Evolutionary conservation across 2,113 vertebrate species (phyloP), one percentile per base, ranked within the genome.

Genomic region (Brachirus orientalis): DNA sequence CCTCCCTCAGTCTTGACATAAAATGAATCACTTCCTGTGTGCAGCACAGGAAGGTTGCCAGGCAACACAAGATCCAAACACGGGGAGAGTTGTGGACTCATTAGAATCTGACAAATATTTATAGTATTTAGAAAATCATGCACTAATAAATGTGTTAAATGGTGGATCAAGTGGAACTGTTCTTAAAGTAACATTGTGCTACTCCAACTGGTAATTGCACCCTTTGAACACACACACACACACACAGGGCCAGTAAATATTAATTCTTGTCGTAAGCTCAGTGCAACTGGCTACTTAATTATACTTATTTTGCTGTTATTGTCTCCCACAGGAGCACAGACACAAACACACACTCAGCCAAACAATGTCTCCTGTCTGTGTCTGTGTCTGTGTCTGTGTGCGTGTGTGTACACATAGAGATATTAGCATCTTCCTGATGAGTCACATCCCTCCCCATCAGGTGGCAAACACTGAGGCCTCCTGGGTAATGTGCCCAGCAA

Each of bases 271-370:
- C 84, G 86, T 72, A 82, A 87, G 78, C 81, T 67, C 76, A 47
- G 61, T 8, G 72, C 76, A 63, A 73, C 75, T 88, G 76, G 88
- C 86, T 88, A 88, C 92, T 92, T 93, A 93, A 94, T 92, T 92
- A 88, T 85, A 81, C 77, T 90, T 77, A 92, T 92, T 93, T 92
- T 69, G 65, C 85, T 90, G 79, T 87, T 76, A 90, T 89, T 89
- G 81, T 83, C 59, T 86, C 91, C 86, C 83, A 69, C 77, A 86
- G 83, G 89, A 89, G 59, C 52, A 64, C 61, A 7, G 2, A 44
- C 44, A 45, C 63, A 47, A 50, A 46, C 55, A 62, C 65, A 77
- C 69, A 47, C 47, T n/a, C 28, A 8, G 28, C 47, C 20, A 64
- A 75, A 58, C 55, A 90, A 93, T 91, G 90, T 91, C 89, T 92